Conservation (phyloP, 2,113 vertebrate genomes). For the Herpetotheres cachinnans region DNA sequence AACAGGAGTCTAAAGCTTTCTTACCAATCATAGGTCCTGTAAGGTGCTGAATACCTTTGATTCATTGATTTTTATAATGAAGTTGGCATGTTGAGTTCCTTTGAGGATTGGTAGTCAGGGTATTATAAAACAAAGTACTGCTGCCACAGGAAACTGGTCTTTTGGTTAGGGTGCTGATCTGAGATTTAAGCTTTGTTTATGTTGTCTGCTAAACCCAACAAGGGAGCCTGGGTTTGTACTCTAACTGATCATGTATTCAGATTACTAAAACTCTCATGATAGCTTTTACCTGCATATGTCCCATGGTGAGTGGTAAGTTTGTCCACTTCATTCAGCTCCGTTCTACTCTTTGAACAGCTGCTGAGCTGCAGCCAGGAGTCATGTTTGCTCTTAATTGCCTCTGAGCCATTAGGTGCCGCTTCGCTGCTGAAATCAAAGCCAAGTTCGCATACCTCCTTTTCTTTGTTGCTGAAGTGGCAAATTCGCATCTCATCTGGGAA, state of each 20-base stretch:
- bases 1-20: slow-evolving; percentile 22
- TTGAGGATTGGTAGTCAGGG: not conserved
- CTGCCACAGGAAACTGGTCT: not conserved
- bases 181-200: not conserved
- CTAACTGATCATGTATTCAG: not conserved
- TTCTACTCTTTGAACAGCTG: slow-evolving; percentile 33
- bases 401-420: slow-evolving; percentile 4
- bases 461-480: not conserved
- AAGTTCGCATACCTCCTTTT: not conserved
- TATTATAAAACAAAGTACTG: not conserved
- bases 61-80: not conserved
- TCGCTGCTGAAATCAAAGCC: not conserved
- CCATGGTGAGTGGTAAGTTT: not conserved
- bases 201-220: not conserved
- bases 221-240: not conserved
- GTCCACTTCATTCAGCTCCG: slow-evolving; percentile 29
- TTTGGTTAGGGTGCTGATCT: not conserved
- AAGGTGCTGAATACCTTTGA: not conserved
- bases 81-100: not conserved
- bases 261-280: not conserved
- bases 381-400: slow-evolving; percentile 42
- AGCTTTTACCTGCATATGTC: not conserved
- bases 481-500: not conserved
- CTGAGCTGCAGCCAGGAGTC: slow-evolving; percentile 18
- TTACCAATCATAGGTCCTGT: not conserved